phyloP scores from a whole-genome alignment of 2,888 invertebrate genomes.

The Parnassius mnemosyne region DNA sequence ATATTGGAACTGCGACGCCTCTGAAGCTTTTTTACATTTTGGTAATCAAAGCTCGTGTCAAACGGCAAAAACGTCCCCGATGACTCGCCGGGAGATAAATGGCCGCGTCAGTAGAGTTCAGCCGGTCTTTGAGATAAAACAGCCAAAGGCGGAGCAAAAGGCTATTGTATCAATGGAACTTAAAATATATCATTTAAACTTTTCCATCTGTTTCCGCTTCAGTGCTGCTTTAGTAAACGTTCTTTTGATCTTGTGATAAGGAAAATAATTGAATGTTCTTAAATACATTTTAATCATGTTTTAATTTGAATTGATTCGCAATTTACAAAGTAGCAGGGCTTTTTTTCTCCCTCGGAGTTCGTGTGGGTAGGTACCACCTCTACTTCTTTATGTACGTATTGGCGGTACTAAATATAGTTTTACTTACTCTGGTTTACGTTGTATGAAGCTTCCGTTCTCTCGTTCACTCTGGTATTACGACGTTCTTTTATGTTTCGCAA shows the following conservation, averaged over 20 bases:
- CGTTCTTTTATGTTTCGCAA: conserved; percentile 17
- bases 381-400: no score
- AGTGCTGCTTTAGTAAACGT: background rate
- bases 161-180: conserved; percentile 21
- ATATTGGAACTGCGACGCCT: conserved; percentile 26
- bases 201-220: conserved; percentile 11
- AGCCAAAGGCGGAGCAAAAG: conserved; percentile 13
- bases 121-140: conserved; percentile 18
- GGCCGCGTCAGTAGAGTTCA: conserved; percentile 28
- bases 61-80: conserved; percentile 31
- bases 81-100: conserved; percentile 29
- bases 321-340: no score
- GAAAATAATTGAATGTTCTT: conserved; percentile 6
- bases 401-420: no score
- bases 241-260: background rate
- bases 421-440: no score
- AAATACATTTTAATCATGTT: conserved; percentile 17
- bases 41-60: conserved; percentile 31
- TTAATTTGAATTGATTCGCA: no score
- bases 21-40: conserved; percentile 28
- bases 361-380: no score
- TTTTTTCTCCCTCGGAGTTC: no score
- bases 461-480: conserved; percentile 10
- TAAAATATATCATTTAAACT: conserved; percentile 19
- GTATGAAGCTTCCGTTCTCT: no score